phyloP scores from a whole-genome alignment of 1,140 invertebrate species.

The Acyrthosiphon pisum region DNA sequence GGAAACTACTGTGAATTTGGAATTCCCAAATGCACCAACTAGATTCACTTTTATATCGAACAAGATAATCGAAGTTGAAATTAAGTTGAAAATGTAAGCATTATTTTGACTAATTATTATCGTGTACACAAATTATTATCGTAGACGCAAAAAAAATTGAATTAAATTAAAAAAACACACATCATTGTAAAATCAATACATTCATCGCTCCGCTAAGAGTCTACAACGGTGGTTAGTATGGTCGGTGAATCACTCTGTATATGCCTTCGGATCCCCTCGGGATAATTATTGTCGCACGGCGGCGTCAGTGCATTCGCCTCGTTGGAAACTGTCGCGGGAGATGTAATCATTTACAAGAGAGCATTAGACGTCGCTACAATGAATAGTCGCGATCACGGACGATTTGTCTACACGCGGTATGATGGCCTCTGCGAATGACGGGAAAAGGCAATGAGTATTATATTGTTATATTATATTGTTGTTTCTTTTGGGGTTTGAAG shows the following conservation, averaged over 20 bases:
- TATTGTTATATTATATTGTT: background rate
- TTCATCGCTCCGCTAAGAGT: too few relatives aligned
- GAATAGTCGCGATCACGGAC: background rate
- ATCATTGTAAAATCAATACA: too few relatives aligned
- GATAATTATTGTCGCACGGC: background rate
- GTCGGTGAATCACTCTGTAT: background rate
- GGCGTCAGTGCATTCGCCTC: background rate
- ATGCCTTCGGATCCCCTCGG: background rate
- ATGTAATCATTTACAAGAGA: background rate
- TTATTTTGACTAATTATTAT: too few relatives aligned
- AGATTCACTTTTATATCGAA: too few relatives aligned
- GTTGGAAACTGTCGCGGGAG: background rate
- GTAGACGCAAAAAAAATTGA: too few relatives aligned
- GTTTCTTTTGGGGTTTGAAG: background rate
- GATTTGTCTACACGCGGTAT: background rate
- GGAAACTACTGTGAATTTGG: too few relatives aligned
- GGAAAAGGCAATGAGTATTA: background rate
- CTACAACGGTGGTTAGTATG: too few relatives aligned
- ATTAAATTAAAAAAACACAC: too few relatives aligned
- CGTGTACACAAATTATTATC: too few relatives aligned
- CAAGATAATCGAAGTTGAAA: too few relatives aligned
- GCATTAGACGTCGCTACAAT: background rate
- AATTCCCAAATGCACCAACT: too few relatives aligned
- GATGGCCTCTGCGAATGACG: background rate
- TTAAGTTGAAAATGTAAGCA: too few relatives aligned